Evolutionary conservation across 2,888 invertebrate genomes (phyloP).

Genomic region (Loripinus fragilis): DNA sequence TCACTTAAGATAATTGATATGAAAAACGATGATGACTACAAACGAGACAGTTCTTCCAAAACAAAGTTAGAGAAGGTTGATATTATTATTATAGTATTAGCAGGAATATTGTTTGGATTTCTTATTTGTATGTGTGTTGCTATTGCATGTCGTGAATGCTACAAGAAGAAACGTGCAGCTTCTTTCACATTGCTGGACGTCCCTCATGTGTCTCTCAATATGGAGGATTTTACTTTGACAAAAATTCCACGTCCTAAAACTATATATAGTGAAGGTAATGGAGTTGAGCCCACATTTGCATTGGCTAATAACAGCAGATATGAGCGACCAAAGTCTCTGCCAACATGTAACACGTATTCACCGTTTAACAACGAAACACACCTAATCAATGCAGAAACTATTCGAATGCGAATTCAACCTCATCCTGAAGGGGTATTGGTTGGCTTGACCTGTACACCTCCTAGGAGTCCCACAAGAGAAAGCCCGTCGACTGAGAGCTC

Average conservation of each 20-base stretch:
- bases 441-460: slow-evolving; percentile 61
- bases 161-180: slow-evolving; percentile 64
- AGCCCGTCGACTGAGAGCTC: slow-evolving; percentile 27
- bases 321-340: slow-evolving; percentile 3
- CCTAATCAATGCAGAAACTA: slow-evolving; percentile 43
- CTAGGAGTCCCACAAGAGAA: slow-evolving; percentile 25
- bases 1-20: slow-evolving; percentile 26
- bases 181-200: slow-evolving; percentile 71
- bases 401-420: slow-evolving; percentile 64
- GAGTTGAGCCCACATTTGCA: slow-evolving; percentile 8
- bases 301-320: background rate
- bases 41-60: slow-evolving; percentile 18
- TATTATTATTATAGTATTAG: slow-evolving; percentile 71
- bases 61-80: slow-evolving; percentile 62
- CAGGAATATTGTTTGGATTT: slow-evolving; percentile 66
- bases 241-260: slow-evolving; percentile 70
- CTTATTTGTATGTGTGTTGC: slow-evolving; percentile 63
- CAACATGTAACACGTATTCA: background rate
- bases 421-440: slow-evolving; percentile 67
- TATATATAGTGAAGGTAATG: slow-evolving; percentile 63
- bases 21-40: slow-evolving; percentile 38
- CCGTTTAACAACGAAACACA: background rate
- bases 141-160: slow-evolving; percentile 67
- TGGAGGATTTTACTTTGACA: slow-evolving; percentile 73
- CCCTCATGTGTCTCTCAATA: slow-evolving; percentile 67